These are phyloP conservation scores for Ramphastos sulfuratus DNA, from an alignment of 2,113 vertebrate species.

Conservation along the genomic window DNA sequence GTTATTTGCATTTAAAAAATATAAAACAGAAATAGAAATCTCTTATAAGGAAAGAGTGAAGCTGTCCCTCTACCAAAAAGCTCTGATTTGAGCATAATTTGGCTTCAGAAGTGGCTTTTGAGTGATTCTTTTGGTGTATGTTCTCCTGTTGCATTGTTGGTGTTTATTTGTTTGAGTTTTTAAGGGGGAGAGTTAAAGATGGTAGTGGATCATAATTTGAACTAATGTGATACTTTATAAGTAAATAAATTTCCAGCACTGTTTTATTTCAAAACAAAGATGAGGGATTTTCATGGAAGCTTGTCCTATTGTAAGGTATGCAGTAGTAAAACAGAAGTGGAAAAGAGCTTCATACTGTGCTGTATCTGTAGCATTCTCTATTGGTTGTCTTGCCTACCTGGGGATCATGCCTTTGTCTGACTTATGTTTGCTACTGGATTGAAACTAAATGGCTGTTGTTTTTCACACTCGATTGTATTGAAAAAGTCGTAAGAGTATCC, in stretches of 20 bases:
- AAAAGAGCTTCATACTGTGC: too few species aligned
- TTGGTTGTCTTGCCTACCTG: background rate
- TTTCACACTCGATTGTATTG: background rate
- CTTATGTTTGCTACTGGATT: background rate
- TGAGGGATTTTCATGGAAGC: background rate
- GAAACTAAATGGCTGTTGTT: background rate
- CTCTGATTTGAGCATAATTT: background rate
- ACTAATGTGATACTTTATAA: background rate
- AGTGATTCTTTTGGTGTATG: background rate
- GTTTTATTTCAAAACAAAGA: background rate
- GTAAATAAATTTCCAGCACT: background rate
- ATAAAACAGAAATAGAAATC: background rate
- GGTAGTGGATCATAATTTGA: background rate
- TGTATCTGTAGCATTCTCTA: too few species aligned
- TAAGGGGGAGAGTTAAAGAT: background rate
- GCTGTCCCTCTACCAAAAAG: background rate
- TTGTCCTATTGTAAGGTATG: background rate
- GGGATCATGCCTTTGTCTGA: background rate
- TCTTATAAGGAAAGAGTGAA: background rate
- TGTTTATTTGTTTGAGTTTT: background rate
- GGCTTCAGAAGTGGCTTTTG: background rate
- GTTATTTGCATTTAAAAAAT: background rate
- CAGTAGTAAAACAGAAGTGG: background rate
- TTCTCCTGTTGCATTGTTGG: background rate
- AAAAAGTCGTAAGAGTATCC: background rate